These are phyloP conservation scores for Zosterops japonicus DNA, from an alignment of 2,113 vertebrate species.

Conservation along the genomic window DNA sequence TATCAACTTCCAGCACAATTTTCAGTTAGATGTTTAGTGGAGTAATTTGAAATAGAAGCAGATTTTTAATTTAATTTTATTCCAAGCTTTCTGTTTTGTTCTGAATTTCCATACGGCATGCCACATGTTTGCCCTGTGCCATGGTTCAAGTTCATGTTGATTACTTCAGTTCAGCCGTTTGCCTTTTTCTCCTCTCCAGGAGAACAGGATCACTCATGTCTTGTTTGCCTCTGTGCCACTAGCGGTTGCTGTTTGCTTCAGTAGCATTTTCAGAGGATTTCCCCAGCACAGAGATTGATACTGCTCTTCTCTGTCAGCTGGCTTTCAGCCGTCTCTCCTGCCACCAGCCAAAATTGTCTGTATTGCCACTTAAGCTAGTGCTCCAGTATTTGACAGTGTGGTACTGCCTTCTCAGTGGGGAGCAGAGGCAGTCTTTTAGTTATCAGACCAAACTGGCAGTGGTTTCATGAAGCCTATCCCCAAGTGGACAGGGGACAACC, in stretches of 20 bases:
- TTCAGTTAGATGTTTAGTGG: slow-evolving; percentile 32
- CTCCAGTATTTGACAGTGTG: neutral
- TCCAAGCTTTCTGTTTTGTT: slow-evolving; percentile 65
- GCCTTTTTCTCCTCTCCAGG: neutral
- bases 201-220: neutral
- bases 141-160: slow-evolving; percentile 27
- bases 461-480: neutral
- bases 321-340: slow-evolving; percentile 47
- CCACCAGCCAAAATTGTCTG: slow-evolving; percentile 47
- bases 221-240: neutral
- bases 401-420: neutral
- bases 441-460: neutral
- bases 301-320: slow-evolving; percentile 30
- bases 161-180: slow-evolving; percentile 8
- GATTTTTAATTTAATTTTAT: slow-evolving; percentile 62
- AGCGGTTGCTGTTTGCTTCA: neutral
- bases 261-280: slow-evolving; percentile 29
- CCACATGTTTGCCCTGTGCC: slow-evolving; percentile 59
- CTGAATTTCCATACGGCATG: slow-evolving; percentile 38
- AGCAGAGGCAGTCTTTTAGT: neutral
- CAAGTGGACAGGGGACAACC: neutral
- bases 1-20: slow-evolving; percentile 24
- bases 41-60: slow-evolving; percentile 55
- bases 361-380: slow-evolving; percentile 22
- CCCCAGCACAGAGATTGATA: neutral